phyloP scores from a whole-genome alignment of 2,113 vertebrate species.

The Anguilla rostrata region DNA sequence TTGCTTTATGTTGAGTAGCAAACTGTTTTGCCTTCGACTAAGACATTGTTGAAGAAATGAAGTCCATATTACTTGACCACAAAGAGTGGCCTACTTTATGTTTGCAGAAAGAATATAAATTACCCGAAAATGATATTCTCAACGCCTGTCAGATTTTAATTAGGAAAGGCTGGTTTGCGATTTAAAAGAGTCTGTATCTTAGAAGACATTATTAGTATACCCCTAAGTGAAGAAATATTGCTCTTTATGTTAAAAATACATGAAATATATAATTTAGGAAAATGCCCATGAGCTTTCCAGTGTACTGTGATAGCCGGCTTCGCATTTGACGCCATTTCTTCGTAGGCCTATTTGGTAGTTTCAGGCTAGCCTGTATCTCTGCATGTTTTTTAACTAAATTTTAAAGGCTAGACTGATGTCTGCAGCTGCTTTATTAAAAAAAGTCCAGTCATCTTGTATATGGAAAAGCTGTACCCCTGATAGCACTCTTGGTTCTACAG shows the following conservation, averaged over 20 bases:
- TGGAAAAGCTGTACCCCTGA: not conserved
- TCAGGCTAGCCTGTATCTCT: not conserved
- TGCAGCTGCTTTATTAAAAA: not conserved
- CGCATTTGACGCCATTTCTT: not conserved
- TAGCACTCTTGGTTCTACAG: not conserved
- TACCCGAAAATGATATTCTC: constrained; percentile 35
- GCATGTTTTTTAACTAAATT: not conserved
- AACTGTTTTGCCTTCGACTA: not conserved
- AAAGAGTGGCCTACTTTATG: constrained; percentile 1
- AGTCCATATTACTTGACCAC: constrained; percentile 2
- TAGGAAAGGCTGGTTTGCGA: constrained; percentile 28
- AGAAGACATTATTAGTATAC: constrained; percentile 27
- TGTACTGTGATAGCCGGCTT: not conserved
- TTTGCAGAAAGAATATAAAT: constrained; percentile 31
- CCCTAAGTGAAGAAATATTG: constrained; percentile 17
- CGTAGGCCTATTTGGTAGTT: not conserved
- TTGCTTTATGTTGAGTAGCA: not conserved
- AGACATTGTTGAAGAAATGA: not conserved
- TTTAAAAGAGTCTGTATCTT: constrained; percentile 34
- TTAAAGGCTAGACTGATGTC: not conserved
- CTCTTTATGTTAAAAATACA: constrained; percentile 43
- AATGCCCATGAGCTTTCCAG: constrained; percentile 60
- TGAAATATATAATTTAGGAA: constrained; percentile 67
- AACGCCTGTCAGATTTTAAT: constrained; percentile 41
- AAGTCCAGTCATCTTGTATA: not conserved